Evolutionary conservation across 2,888 invertebrate species (phyloP).

Genomic region (Drosophila diplacantha): DNA sequence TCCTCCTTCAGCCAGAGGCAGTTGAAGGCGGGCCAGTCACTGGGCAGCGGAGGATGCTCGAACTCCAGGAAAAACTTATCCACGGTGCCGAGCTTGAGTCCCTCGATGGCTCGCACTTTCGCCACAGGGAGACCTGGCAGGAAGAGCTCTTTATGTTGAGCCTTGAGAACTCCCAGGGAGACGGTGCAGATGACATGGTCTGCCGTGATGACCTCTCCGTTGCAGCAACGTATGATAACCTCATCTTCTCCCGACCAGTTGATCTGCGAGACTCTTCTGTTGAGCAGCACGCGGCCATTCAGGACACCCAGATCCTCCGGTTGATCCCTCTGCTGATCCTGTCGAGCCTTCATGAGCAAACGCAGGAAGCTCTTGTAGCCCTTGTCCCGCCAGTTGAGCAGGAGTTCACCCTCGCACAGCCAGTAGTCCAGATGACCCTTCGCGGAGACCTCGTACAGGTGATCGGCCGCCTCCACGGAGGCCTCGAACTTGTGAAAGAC

Average conservation of each 20-base stretch:
- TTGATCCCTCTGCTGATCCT: slow-evolving; percentile 11
- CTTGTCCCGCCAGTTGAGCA: slow-evolving; percentile 86
- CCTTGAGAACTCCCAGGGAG: slow-evolving; percentile 81
- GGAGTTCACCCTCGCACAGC: slow-evolving; percentile 84
- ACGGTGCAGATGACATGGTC: slow-evolving; percentile 82
- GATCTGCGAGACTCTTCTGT: slow-evolving; percentile 63
- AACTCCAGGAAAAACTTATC: slow-evolving; percentile 83
- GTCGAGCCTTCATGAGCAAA: slow-evolving; percentile 79
- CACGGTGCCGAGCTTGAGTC: slow-evolving; percentile 81
- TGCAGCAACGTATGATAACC: slow-evolving; percentile 61
- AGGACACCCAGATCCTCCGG: slow-evolving; percentile 64
- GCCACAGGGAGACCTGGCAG: slow-evolving; percentile 78
- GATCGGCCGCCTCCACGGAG: slow-evolving; percentile 81
- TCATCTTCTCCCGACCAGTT: slow-evolving; percentile 57
- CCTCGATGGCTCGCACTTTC: slow-evolving; percentile 79
- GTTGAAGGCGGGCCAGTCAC: slow-evolving; percentile 78
- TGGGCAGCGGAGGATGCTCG: slow-evolving; percentile 79
- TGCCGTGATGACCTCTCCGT: slow-evolving; percentile 77
- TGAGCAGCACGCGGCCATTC: slow-evolving; percentile 69
- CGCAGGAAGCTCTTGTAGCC: slow-evolving; percentile 85
- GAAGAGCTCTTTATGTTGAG: slow-evolving; percentile 75
- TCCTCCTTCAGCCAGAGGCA: slow-evolving; percentile 81
- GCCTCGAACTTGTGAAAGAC: slow-evolving; percentile 80
- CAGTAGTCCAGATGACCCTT: slow-evolving; percentile 82
- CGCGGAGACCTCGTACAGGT: slow-evolving; percentile 84